These are phyloP conservation scores for Sylvicola cinctus DNA, from an alignment of 2,888 invertebrate species.

Conservation along the genomic window DNA sequence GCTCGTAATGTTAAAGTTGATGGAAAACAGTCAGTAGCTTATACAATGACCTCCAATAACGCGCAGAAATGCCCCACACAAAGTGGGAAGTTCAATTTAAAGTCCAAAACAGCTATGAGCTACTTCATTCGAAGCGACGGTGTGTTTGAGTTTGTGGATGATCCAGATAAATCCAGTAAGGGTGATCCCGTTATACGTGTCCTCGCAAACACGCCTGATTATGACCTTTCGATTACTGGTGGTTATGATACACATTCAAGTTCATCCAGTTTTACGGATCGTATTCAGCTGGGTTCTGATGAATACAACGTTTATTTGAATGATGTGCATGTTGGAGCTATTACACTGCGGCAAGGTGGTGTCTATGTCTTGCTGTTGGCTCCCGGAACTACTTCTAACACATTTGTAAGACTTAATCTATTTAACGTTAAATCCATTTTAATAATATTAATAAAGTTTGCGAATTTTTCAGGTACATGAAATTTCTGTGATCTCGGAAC, in stretches of 20 bases:
- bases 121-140: constrained; percentile 4
- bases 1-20: too few species aligned
- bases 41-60: neutral
- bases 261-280: too few species aligned
- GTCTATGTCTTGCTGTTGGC: neutral
- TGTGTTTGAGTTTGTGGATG: constrained; percentile 9
- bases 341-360: too few species aligned
- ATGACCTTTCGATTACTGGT: too few species aligned
- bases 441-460: neutral
- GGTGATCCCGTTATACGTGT: constrained; percentile 16
- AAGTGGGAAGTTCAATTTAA: neutral
- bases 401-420: neutral
- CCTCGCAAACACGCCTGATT: constrained; percentile 13
- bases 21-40: neutral
- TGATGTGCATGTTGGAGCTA: too few species aligned
- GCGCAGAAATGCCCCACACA: neutral
- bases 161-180: constrained; percentile 18
- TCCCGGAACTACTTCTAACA: neutral
- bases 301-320: too few species aligned
- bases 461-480: constrained; percentile 19
- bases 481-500: constrained; percentile 32
- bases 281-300: too few species aligned
- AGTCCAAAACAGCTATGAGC: constrained; percentile 4
- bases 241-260: too few species aligned
- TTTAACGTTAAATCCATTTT: neutral